Conservation (phyloP, 2,888 invertebrate species). For the Caenorhabditis sp. region DNA sequence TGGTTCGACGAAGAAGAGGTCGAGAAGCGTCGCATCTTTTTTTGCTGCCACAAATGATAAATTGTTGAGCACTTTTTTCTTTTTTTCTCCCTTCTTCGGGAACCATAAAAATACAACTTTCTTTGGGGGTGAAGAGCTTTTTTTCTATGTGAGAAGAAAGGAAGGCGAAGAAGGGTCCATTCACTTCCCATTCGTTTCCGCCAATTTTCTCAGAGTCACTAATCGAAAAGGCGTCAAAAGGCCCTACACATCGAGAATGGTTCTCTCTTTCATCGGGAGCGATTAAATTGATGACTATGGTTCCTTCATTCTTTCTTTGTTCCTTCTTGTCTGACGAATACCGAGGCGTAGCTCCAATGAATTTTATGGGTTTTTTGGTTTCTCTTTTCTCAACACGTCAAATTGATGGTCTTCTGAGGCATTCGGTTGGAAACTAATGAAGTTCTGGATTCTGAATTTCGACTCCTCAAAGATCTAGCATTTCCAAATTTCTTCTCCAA, state of each 20-base stretch:
- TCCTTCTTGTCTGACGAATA: not conserved
- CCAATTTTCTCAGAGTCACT: constrained; percentile 46
- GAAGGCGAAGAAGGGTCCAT: constrained; percentile 33
- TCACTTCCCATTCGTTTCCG: constrained; percentile 47
- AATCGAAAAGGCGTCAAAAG: constrained; percentile 35
- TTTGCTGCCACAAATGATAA: constrained; percentile 56
- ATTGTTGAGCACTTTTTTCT: constrained; percentile 58
- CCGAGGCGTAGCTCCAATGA: not conserved
- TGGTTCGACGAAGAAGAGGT: constrained; percentile 38
- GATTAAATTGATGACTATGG: not conserved
- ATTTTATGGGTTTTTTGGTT: not conserved
- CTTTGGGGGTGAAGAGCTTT: constrained; percentile 35
- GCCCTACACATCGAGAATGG: constrained; percentile 15
- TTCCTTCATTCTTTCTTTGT: not conserved
- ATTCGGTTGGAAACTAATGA: too few species aligned
- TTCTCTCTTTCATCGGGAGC: not conserved
- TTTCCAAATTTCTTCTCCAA: too few species aligned
- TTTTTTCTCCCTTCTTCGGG: constrained; percentile 22
- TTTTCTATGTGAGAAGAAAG: constrained; percentile 22
- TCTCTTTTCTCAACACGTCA: not conserved
- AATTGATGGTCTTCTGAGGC: not conserved
- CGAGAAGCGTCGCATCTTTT: constrained; percentile 58
- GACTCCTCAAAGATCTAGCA: too few species aligned
- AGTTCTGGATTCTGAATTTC: too few species aligned
- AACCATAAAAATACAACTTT: constrained; percentile 44